Conservation (phyloP, 2,113 vertebrate species). For the Megatriorchis doriae region DNA sequence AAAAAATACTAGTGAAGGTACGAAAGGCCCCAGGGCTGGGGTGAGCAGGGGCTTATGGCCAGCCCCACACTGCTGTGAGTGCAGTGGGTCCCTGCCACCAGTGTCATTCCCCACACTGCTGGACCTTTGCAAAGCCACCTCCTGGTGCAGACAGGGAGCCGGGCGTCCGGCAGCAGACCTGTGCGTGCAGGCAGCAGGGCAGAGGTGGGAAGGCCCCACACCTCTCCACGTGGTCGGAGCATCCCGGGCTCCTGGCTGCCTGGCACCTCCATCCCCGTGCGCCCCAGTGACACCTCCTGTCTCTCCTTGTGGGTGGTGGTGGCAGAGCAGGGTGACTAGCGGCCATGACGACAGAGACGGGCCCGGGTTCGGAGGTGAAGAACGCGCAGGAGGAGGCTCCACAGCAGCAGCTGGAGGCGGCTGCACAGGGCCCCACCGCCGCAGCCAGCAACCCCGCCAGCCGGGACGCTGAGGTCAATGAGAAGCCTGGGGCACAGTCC, state of each 20-base stretch:
- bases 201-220: neutral
- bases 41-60: neutral
- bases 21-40: neutral
- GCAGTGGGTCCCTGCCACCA: rapidly evolving
- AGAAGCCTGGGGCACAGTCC: slow-evolving; percentile 57
- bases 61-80: neutral
- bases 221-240: neutral
- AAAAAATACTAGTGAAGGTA: neutral
- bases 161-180: neutral
- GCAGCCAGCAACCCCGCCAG: slow-evolving; percentile 27
- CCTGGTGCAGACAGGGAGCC: rapidly evolving
- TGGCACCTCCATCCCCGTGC: rapidly evolving
- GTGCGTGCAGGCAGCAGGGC: rapidly evolving
- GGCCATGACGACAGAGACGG: slow-evolving; percentile 81
- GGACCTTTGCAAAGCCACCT: neutral
- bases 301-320: neutral
- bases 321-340: slow-evolving; percentile 63
- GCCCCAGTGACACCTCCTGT: neutral
- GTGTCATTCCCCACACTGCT: neutral
- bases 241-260: neutral
- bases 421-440: slow-evolving; percentile 40
- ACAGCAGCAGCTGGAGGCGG: slow-evolving; percentile 68
- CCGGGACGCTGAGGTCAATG: slow-evolving; percentile 64
- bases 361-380: slow-evolving; percentile 77
- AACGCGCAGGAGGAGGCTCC: slow-evolving; percentile 75